Evolutionary conservation across 1,140 invertebrate genomes (phyloP), one percentile per base, ranked within the genome.

Genomic region (Parapsyche elsis): DNA sequence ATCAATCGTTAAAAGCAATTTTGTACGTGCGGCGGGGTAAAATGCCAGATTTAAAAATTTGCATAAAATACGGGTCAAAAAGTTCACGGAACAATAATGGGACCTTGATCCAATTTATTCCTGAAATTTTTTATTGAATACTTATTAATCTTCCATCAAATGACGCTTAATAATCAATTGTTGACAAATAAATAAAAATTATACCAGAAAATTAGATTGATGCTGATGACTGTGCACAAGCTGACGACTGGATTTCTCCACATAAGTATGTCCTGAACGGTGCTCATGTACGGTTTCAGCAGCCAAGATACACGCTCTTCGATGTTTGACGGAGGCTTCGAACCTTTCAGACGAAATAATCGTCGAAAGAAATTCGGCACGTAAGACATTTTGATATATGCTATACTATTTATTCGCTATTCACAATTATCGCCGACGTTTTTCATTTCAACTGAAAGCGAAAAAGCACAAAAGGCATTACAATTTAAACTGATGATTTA

Each of bases 251-350:
- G 74, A 61, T 81, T 75, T 14, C 80, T 80, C 82, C 82, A 83
- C 19, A 81, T 26, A 0, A 83, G 38, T 2, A 80, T 16, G 45
- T 81, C 77, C 10, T 83, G 71, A 23, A 83, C 24, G 9, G 59
- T 78, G 44, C 71, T 30, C 9, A 81, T 46, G 30, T 81, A 81
- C 7, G 82, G 82, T 12, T 76, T 71, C 23, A 83, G 59, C 5
- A 83, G 70, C 80, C 82, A 81, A 9, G 76, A 76, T n/a, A 81
- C 24, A 10, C 82, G 77, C n/a, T 83, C 76, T 44, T 80, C 80
- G 24, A 81, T 44, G 23, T 19, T 77, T 4, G 79, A n/a, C 0
- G 76, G 74, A 9, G 78, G 78, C 12, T 57, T 73, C 59, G 75
- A 19, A 1, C 70, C 12, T 5, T 77, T 77, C 45, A 26, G 71